Evolutionary conservation across 2,797 vertebrate species (phyloP), one percentile per base, ranked within the genome.

Genomic region (Intellagama lesueurii): DNA sequence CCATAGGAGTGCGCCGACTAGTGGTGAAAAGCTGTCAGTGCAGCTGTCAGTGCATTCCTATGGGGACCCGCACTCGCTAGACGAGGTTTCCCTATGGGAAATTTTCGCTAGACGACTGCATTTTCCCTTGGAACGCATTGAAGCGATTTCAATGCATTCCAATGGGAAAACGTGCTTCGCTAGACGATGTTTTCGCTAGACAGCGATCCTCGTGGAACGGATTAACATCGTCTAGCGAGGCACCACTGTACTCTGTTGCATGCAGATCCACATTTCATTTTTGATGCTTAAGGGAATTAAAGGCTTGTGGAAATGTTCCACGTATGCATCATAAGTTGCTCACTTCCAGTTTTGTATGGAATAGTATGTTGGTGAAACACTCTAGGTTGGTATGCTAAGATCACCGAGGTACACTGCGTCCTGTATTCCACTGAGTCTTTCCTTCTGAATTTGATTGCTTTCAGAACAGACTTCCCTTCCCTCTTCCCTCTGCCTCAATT

Each of bases 401-500:
- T 85, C 8, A 81, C n/a, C 26, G 40, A 7, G 47, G 28, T 49
- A 19, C 49, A 28, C 52, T 87, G 7, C 8, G 66, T 12, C n/a
- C 24, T 79, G n/a, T 56, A 30, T 69, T 60, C 35, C 83, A 85
- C 86, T 91, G 22, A 44, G 75, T 86, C 0, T 91, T 90, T 92
- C 68, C 86, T 91, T 26, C 47, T 0, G 0, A 78, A 60, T 82
- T 56, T 81, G 68, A 91, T 68, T 66, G 82, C 4, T 87, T 66
- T 0, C 0, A 5, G 86, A 28, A 28, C 26, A 6, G 72, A 64
- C 17, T 76, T 76, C 1, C 9, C 4, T 26, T 17, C 26, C 72
- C 17, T 30, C 56, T 60, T 24, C 22, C n/a, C 32, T 64, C 16
- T 19, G 60, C 60, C 26, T 81, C 32, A 40, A 32, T 30, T 5